Evolutionary conservation across 92 coral and sea anemone genomes (phyloP), one percentile per base, ranked within the genome.

Genomic region (Palythoa caribaeorum): DNA sequence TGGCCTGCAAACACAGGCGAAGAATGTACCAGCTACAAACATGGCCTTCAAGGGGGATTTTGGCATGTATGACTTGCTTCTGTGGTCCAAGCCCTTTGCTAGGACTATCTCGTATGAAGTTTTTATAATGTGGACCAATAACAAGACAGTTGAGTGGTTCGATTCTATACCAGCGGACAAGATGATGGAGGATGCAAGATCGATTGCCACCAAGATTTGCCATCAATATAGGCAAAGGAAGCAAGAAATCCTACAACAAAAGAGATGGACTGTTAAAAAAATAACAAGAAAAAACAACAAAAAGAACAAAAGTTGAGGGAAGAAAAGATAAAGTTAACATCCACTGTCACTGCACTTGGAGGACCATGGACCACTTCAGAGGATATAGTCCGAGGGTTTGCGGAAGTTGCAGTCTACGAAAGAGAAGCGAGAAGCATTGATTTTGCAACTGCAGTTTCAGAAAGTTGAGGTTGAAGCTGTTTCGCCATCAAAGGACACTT

Each of bases 41-140:
- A 85, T 85, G 80, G 88, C 88, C 40, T 85, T 80, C 40, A 80
- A 85, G 88, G 73, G 81, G 36, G 73, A 53, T 73, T 85, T 84
- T 12, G 75, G 44, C 20, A 16, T 40, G 50, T 84, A 71, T 71
- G 63, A 71, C 59, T 69, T 78, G 51, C 84, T 78, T 60, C 50
- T 87, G 84, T 77, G 59, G 71, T 87, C 73, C 54, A 87, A 77
- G 71, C 90, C 84, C 35, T 80, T 76, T 51, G 85, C 90, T 47
- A 87, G 90, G 78, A 68, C 78, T 44, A 87, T 77, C 73, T 84
- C 78, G 15, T 63, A 72, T 53, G 88, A 84, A 71, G 80, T 83
- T 48, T 55, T 85, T 39, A 68, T 85, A n/a, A 44, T 85, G 81
- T 85, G 83, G 83, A 85, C 88, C 66, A 85, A 85, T 77, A 87